Base-by-base conservation (phyloP, 1,140 invertebrate species). In the Papilio aristodemus region DNA sequence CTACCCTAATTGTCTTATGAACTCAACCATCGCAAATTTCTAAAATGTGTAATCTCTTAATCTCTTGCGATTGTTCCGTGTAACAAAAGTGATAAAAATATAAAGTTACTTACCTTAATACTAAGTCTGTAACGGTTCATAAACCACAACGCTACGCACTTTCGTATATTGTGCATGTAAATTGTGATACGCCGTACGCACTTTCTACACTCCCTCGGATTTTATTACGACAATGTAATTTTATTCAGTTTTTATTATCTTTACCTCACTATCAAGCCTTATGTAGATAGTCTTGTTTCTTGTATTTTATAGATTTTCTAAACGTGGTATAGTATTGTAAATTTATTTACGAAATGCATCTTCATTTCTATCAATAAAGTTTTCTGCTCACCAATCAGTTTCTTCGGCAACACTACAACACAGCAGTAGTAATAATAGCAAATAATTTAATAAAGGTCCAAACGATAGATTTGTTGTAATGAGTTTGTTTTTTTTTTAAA, bases 71-170 rank as follows among this genome's bases (percentile, higher is more conserved):
- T n/a, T n/a, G n/a, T n/a, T n/a, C n/a, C n/a, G n/a, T n/a, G n/a
- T n/a, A n/a, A n/a, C n/a, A 54, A 54, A 50, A 50, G 19, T 22
- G 10, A 50, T 50, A 50, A 11, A 17, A 46, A 11, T 17, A 2
- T 46, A 17, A 54, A 54, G 9, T 11, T 17, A 19, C 19, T 54
- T 54, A 54, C 19, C 19, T 11, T 54, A 19, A 54, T 54, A 54
- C 10, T 19, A 46, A 19, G 19, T 10, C 22, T 19, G 22, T 54
- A 54, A 54, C 46, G 46, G 46, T 54, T 54, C 46, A 25, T 54
- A 54, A 54, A 54, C 46, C 46, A 54, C 46, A 54, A 10, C 10
- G 46, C 22, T 54, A 54, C 46, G 46, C 46, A 22, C 46, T 54
- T 54, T 22, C 46, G 17, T 54, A 25, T 54, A 11, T 46, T 46